Conservation (phyloP, 2,888 invertebrate species). For the Acleris sparsana region DNA sequence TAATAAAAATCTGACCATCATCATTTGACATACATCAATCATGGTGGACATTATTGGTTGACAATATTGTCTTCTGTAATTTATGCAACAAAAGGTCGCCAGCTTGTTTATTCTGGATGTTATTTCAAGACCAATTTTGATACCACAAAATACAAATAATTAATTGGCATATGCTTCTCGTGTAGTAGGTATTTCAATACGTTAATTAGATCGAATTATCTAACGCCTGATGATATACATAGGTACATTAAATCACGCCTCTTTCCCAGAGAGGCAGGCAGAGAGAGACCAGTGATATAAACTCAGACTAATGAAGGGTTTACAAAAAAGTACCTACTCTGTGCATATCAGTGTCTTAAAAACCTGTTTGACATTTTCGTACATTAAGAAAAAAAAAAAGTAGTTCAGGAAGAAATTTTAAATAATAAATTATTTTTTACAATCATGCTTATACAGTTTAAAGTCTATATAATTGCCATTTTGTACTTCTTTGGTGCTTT, state of each 20-base stretch:
- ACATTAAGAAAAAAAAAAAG: not conserved
- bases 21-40: conserved; percentile 63
- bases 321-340: too few species aligned
- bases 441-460: conserved; percentile 71
- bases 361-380: too few species aligned
- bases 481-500: conserved; percentile 66
- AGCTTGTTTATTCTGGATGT: not conserved
- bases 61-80: conserved; percentile 31
- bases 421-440: conserved; percentile 18
- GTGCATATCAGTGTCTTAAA: too few species aligned
- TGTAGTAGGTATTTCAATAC: too few species aligned
- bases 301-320: too few species aligned
- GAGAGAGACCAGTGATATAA: too few species aligned
- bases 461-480: conserved; percentile 65
- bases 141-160: too few species aligned
- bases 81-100: conserved; percentile 19
- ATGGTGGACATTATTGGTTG: conserved; percentile 44
- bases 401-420: conserved; percentile 9
- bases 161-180: too few species aligned
- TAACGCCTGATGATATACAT: too few species aligned
- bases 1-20: conserved; percentile 62
- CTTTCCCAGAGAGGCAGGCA: too few species aligned
- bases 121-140: not conserved
- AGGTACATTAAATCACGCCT: too few species aligned
- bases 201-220: too few species aligned